Base-by-base conservation (phyloP, 2,888 invertebrate species). In the Parapristionchus giblindavisi region DNA sequence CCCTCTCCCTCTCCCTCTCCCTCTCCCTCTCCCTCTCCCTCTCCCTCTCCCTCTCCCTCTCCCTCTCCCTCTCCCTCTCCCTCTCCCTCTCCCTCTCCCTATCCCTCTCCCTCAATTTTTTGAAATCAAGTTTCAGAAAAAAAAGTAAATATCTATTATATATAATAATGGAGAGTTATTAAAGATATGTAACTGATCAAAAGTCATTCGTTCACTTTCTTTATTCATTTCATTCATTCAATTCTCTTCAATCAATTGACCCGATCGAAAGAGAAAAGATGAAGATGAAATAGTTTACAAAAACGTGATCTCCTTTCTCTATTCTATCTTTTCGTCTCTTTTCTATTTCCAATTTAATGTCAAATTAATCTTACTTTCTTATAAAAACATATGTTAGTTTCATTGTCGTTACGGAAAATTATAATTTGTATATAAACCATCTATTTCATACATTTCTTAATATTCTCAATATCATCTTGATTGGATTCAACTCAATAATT, bases 41-140 rank as follows among this genome's bases (percentile, higher is more conserved):
- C 51, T 70, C 29, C 54, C 38, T 52, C 36, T 34, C 38, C 29
- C 8, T 65, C 43, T 36, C 36, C 29, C 27, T 14, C 36, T 27
- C n/a, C 29, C 40, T 34, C 38, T 52, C 54, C 11, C 24, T 70
- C 34, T 24, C 54, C 32, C 17, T 21, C 34, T 70, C 29, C 29
- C 29, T 68, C 36, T 68, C 52, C 38, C 38, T 70, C 36, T 14
- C 34, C 29, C 60, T n/a, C 21, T 36, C 61, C 48, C 51, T 58
- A 43, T 60, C 36, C 60, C 52, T 66, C 32, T 51, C 72, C 34
- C 51, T 65, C 61, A 52, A 27, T 32, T 54, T 56, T 36, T 51
- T 32, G 52, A 14, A 8, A 14, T 43, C 17, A 8, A 8, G 11
- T 43, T 43, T 17, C n/a, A n/a, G n/a, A n/a, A n/a, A n/a, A n/a